Evolutionary conservation across 2,888 invertebrate genomes (phyloP).

Genomic region (Apocheima hispidaria): DNA sequence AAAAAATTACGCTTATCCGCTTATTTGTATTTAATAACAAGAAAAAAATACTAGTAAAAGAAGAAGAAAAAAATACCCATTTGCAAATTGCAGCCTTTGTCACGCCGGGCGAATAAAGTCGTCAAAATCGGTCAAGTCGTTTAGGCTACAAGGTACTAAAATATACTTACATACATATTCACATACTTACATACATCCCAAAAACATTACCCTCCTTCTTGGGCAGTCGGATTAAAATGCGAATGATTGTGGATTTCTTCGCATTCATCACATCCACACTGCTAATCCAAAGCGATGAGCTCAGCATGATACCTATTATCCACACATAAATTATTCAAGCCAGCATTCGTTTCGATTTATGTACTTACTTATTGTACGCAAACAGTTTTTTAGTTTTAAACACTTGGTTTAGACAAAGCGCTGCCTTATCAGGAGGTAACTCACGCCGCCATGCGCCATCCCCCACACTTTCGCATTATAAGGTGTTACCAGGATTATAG

Average conservation of each 20-base stretch:
- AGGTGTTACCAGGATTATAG: slow-evolving; percentile 77
- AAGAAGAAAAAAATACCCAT: too few species aligned
- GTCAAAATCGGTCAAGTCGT: too few species aligned
- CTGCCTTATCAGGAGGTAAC: slow-evolving; percentile 70
- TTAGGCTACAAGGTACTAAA: too few species aligned
- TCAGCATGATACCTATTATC: slow-evolving; percentile 17
- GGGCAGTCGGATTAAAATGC: slow-evolving; percentile 5
- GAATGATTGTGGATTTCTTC: slow-evolving; percentile 4
- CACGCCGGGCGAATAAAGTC: too few species aligned
- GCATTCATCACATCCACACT: slow-evolving; percentile 1
- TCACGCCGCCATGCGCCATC: slow-evolving; percentile 70
- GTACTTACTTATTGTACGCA: background rate
- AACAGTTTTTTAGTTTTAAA: slow-evolving; percentile 27
- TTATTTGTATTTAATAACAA: background rate
- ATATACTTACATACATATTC: too few species aligned
- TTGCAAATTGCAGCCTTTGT: background rate
- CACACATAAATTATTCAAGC: slow-evolving; percentile 25
- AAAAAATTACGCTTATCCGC: background rate
- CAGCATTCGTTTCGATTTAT: slow-evolving; percentile 40
- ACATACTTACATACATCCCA: too few species aligned
- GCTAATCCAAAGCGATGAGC: slow-evolving; percentile 21
- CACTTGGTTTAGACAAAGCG: slow-evolving; percentile 66
- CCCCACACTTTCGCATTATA: slow-evolving; percentile 70
- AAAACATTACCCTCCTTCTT: too few species aligned
- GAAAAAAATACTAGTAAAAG: too few species aligned